A percentile compares a stretch with the other conserved stretches of the same genome.
Conservation (phyloP, 2,113 vertebrate genomes). For the Caretta caretta region DNA sequence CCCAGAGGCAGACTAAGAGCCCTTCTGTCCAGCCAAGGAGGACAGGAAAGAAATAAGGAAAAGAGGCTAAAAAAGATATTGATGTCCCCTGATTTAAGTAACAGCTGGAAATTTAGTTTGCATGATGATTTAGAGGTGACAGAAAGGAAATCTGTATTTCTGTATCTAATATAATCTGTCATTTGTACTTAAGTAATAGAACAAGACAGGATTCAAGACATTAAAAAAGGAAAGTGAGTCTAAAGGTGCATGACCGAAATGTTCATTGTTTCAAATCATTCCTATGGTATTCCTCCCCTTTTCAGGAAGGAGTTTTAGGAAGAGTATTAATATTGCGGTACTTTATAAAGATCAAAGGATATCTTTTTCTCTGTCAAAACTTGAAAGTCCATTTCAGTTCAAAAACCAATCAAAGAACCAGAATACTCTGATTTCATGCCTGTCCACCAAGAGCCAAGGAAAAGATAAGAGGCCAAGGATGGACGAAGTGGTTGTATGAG, state of each 20-base stretch:
- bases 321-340: not conserved
- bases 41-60: not conserved
- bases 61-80: not conserved
- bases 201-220: slow-evolving; percentile 59
- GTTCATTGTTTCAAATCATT: slow-evolving; percentile 55
- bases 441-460: not conserved
- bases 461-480: not conserved
- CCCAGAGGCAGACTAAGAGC: not conserved
- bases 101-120: slow-evolving; percentile 61
- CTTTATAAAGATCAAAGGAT: not conserved
- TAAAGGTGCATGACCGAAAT: slow-evolving; percentile 62
- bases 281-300: slow-evolving; percentile 28
- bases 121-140: slow-evolving; percentile 69
- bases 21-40: not conserved
- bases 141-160: slow-evolving; percentile 69
- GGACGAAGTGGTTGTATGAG: not conserved
- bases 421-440: not conserved
- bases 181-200: slow-evolving; percentile 64
- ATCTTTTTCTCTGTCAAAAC: slow-evolving; percentile 16
- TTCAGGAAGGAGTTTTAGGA: slow-evolving; percentile 11
- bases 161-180: slow-evolving; percentile 68
- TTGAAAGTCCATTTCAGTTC: slow-evolving; percentile 35
- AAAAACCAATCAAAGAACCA: slow-evolving; percentile 34
- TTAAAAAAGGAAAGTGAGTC: slow-evolving; percentile 48
- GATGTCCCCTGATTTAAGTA: too few species aligned